Conservation (phyloP, 2,888 invertebrate species). For the Clistopyga incitator region DNA sequence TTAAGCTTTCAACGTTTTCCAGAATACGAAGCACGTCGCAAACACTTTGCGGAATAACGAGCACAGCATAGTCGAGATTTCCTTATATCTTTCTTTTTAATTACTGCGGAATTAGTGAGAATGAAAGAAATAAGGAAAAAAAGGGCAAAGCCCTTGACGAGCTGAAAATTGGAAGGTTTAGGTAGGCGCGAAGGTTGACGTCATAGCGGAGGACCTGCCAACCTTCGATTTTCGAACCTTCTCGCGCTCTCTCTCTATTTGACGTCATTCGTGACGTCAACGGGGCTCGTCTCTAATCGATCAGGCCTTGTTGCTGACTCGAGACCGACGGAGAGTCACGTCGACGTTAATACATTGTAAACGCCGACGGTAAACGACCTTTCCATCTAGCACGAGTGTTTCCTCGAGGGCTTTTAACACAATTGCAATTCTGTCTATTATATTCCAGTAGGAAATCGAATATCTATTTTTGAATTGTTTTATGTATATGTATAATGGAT, state of each 20-base stretch:
- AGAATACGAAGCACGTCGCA: constrained; percentile 19
- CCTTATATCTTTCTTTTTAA: neutral
- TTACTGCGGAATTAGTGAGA: neutral
- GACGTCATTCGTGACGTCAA: constrained; percentile 76
- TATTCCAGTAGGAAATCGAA: constrained; percentile 3
- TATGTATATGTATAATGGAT: too few relatives aligned
- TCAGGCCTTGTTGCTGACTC: constrained; percentile 61
- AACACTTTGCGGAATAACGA: constrained; percentile 4
- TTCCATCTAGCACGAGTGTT: neutral
- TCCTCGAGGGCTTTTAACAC: constrained; percentile 2
- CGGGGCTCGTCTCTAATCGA: constrained; percentile 71
- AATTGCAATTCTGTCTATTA: constrained; percentile 11
- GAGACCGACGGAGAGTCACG: constrained; percentile 20
- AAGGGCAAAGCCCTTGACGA: neutral
- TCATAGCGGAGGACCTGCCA: constrained; percentile 6
- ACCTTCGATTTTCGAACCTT: constrained; percentile 26
- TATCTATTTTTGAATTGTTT: neutral
- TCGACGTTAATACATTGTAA: neutral
- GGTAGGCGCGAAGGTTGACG: constrained; percentile 23
- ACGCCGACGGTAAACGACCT: constrained; percentile 27
- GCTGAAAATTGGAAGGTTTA: neutral
- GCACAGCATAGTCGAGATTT: constrained; percentile 21
- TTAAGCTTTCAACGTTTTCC: neutral
- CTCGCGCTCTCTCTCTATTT: constrained; percentile 69
- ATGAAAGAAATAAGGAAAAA: neutral